Conservation (phyloP, 1,140 invertebrate species). For the Mya arenaria region DNA sequence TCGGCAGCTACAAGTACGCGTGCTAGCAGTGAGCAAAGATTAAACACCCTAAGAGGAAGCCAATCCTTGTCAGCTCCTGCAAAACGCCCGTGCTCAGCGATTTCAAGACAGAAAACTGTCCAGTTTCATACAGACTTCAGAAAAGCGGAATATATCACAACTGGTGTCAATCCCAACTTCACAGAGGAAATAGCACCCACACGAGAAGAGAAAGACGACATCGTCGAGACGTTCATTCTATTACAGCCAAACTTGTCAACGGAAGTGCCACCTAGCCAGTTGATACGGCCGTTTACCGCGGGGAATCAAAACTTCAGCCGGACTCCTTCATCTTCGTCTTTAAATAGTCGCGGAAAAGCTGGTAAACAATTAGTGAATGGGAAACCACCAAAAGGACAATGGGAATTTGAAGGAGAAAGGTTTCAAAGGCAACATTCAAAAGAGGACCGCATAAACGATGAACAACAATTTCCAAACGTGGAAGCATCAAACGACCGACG, state of each 20-base stretch:
- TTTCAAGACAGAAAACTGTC: conserved; percentile 36
- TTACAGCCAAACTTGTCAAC: background rate
- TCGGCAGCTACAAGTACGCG: background rate
- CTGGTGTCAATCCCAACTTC: too few relatives aligned
- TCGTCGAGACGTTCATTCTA: background rate
- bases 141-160: background rate
- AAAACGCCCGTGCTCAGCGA: background rate
- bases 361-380: too few relatives aligned
- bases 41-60: too few relatives aligned
- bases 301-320: background rate
- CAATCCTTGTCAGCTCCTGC: background rate
- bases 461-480: too few relatives aligned
- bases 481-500: conserved; percentile 20
- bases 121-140: conserved; percentile 23
- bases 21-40: background rate
- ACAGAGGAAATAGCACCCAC: too few relatives aligned
- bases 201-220: background rate
- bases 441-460: too few relatives aligned
- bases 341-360: too few relatives aligned
- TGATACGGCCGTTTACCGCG: conserved; percentile 14
- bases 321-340: too few relatives aligned
- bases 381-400: too few relatives aligned
- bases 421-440: too few relatives aligned
- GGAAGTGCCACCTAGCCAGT: background rate
- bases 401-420: too few relatives aligned